Conservation (phyloP, 1,140 invertebrate genomes). For the Rhagoletis zephyria region DNA sequence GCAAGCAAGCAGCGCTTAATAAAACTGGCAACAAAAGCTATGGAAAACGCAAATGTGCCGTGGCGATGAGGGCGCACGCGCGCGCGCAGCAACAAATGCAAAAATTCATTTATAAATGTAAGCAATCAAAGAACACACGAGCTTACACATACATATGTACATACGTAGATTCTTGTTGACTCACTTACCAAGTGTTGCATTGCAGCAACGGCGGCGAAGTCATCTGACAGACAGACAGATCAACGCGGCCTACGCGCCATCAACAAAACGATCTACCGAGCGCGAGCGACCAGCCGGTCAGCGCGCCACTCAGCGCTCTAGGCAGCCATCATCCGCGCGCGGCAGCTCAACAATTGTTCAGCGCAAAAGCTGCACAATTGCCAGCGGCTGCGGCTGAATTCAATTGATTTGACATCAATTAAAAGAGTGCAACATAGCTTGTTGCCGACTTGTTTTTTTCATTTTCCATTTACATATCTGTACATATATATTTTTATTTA, state of each 20-base stretch:
- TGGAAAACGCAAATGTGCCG: slow-evolving; percentile 5
- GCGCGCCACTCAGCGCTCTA: too few species aligned
- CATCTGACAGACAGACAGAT: neutral
- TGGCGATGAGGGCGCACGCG: too few species aligned
- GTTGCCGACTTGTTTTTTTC: slow-evolving; percentile 26
- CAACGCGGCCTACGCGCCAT: neutral
- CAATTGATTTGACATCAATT: slow-evolving; percentile 52
- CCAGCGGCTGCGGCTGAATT: slow-evolving; percentile 2
- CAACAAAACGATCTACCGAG: too few species aligned
- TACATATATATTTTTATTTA: slow-evolving; percentile 18
- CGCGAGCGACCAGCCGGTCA: slow-evolving; percentile 14
- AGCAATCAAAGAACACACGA: neutral
- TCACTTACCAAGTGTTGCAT: neutral
- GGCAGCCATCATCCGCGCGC: neutral
- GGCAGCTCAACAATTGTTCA: slow-evolving; percentile 15
- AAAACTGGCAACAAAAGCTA: neutral
- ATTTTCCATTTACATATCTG: neutral
- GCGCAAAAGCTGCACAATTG: neutral
- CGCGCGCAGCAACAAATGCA: neutral
- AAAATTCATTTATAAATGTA: neutral
- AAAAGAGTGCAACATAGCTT: slow-evolving; percentile 47
- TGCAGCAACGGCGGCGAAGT: neutral
- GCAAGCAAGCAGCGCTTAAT: neutral
- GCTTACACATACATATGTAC: neutral
- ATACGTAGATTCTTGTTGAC: slow-evolving; percentile 24